These are phyloP conservation scores for Orthosia gothica DNA, from an alignment of 2,888 invertebrate genomes.

Conservation along the genomic window DNA sequence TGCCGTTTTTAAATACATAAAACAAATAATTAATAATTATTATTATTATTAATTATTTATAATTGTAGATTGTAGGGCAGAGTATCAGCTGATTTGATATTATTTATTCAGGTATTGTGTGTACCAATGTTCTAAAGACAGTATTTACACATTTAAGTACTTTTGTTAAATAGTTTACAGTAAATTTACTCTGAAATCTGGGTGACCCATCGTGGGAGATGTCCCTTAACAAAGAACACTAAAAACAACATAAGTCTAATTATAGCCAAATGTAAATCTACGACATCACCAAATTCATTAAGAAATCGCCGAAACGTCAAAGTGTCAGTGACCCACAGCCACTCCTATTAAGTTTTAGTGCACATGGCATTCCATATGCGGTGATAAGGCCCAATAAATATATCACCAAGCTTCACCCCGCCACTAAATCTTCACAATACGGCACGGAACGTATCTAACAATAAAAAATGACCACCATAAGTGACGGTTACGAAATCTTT, in stretches of 20 bases:
- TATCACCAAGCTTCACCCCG: constrained; percentile 82
- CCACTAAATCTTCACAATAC: constrained; percentile 83
- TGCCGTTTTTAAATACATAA: too few relatives aligned
- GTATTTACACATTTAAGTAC: too few relatives aligned
- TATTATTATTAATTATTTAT: too few relatives aligned
- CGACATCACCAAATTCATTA: constrained; percentile 34
- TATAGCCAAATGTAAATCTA: not conserved
- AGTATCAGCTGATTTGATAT: too few relatives aligned
- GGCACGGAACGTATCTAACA: constrained; percentile 84
- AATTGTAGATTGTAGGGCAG: too few relatives aligned
- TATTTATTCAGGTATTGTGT: too few relatives aligned
- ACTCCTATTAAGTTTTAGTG: constrained; percentile 72
- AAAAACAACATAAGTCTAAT: not conserved
- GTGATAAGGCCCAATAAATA: constrained; percentile 88
- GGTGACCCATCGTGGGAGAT: not conserved
- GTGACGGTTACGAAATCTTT: constrained; percentile 82
- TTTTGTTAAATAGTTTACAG: too few relatives aligned
- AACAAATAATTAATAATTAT: too few relatives aligned
- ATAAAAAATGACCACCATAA: constrained; percentile 87
- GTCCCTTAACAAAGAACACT: not conserved
- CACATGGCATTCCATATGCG: constrained; percentile 79
- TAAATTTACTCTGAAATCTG: too few relatives aligned
- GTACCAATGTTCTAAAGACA: too few relatives aligned
- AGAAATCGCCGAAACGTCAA: constrained; percentile 42
- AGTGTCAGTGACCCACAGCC: constrained; percentile 63